phyloP scores from a whole-genome alignment of 1,140 invertebrate species.

The Drosophila sturtevanti region DNA sequence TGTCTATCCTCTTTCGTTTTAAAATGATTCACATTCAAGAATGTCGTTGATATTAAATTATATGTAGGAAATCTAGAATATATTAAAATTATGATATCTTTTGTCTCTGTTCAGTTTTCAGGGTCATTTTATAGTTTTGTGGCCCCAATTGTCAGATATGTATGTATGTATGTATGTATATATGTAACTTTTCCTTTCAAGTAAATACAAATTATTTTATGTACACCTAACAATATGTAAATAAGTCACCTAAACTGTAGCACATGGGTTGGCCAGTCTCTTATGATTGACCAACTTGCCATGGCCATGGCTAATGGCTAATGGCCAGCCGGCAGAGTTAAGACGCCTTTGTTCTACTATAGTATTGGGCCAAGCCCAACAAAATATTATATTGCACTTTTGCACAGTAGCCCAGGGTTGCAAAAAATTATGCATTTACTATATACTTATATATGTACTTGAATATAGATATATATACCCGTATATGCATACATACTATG shows the following conservation, averaged over 20 bases:
- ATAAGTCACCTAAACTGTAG: conserved; percentile 66
- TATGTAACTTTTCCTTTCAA: conserved; percentile 47
- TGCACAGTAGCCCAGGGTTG: conserved; percentile 59
- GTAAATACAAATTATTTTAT: conserved; percentile 22
- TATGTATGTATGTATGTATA: too few species aligned
- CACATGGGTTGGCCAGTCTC: conserved; percentile 69
- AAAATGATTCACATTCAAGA: conserved; percentile 28
- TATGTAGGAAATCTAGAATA: conserved; percentile 27
- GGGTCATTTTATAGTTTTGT: not conserved
- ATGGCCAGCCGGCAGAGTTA: conserved; percentile 18
- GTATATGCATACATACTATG: too few species aligned
- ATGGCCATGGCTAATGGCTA: conserved; percentile 57
- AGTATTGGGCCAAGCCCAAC: conserved; percentile 69
- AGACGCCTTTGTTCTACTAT: conserved; percentile 68
- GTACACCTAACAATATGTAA: conserved; percentile 50
- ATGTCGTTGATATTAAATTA: conserved; percentile 17
- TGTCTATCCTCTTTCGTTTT: conserved; percentile 54
- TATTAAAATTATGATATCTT: not conserved
- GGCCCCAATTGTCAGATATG: not conserved
- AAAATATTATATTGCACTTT: conserved; percentile 59
- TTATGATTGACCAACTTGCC: conserved; percentile 57
- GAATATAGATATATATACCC: too few species aligned
- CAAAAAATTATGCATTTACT: not conserved
- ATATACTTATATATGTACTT: too few species aligned
- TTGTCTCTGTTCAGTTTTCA: not conserved